phyloP scores from a whole-genome alignment of 1,140 invertebrate species.

The Procambarus clarkii region DNA sequence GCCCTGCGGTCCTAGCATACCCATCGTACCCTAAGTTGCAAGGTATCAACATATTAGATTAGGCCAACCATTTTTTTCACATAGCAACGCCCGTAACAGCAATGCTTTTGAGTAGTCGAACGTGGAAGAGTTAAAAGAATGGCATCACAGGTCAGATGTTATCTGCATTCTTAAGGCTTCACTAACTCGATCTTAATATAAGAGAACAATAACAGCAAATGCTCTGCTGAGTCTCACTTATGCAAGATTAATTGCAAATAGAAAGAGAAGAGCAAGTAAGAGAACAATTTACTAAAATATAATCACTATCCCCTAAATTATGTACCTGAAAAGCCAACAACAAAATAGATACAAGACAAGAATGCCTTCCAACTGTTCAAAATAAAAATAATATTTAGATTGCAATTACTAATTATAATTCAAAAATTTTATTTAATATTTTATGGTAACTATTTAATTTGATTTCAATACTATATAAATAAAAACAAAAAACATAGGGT shows the following conservation, averaged over 20 bases:
- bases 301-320: neutral
- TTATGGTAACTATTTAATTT: neutral
- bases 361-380: neutral
- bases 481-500: neutral
- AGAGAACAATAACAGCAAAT: neutral
- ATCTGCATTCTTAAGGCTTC: neutral
- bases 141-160: slow-evolving; percentile 2
- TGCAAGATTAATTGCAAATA: neutral
- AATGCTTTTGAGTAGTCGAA: slow-evolving; percentile 2
- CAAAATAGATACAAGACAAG: neutral
- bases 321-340: neutral
- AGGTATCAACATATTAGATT: slow-evolving; percentile 18
- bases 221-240: neutral
- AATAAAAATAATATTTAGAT: neutral
- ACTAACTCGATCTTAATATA: neutral
- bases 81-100: neutral
- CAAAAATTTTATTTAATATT: neutral
- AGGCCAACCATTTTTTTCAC: neutral
- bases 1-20: slow-evolving; percentile 26
- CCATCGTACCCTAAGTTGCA: slow-evolving; percentile 28
- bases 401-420: neutral
- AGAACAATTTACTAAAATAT: neutral
- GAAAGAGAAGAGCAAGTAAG: neutral
- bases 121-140: neutral
- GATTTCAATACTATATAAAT: neutral